Evolutionary conservation across 2,797 vertebrate species (phyloP), one percentile per base, ranked within the genome.

Genomic region (Anguilla anguilla): DNA sequence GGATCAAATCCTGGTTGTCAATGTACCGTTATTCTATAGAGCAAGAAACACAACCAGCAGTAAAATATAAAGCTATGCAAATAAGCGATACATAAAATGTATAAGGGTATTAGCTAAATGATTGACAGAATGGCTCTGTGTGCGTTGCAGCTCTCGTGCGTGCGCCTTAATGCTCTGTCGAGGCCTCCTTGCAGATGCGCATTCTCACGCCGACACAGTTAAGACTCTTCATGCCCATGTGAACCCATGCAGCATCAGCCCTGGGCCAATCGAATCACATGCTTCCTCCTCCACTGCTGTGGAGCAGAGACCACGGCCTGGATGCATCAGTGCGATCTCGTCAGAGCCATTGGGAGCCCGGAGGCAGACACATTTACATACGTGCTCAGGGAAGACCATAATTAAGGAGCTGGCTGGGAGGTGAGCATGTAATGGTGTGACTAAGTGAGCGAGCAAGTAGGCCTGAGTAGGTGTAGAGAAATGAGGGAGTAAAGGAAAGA

Each of bases 201-300:
- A 13, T n/a, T 51, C 79, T 49, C 35, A 49, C 79, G 25, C 79
- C 13, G 46, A 51, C 79, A 51, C 6, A 82, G 43, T n/a, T 82
- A 51, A 82, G 79, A 51, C 79, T 25, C 79, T 82, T 82, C 79
- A 82, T 82, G 43, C 79, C 79, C 51, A 35, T 9, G 2, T 82
- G 46, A 79, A 79, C 35, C 79, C 79, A 25, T 51, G 22, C 22
- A 10, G 2, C 74, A 79, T 79, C 31, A 79, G 79, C 43, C 79
- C 11, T 13, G 79, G 22, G 79, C 43, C 11, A 82, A 49, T 82
- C 43, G 17, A 82, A 82, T 82, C 43, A 51, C 79, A 82, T 13
- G 79, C 79, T 82, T 82, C 79, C 79, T 25, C n/a, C 43, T 82
- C 46, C 11, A 13, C 79, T n/a, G 74, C 7, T 19, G 74, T 13